Evolutionary conservation across 2,797 vertebrate species (phyloP), one percentile per base, ranked within the genome.

Genomic region (Leucoraja ocellata): DNA sequence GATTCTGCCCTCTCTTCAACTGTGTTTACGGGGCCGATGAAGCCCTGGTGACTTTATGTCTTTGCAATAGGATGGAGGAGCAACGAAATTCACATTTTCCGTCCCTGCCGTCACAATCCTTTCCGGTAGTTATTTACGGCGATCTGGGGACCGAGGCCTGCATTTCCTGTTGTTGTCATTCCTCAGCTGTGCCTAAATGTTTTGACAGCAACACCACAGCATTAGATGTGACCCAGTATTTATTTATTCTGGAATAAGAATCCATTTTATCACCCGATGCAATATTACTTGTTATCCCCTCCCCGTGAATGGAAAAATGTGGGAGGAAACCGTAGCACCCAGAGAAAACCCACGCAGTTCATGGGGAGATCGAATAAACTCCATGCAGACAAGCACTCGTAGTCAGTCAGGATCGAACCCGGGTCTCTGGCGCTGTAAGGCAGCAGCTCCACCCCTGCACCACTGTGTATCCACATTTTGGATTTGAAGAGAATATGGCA

Each of bases 131-230:
- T n/a, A 32, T 14, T 25, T 58, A 9, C 2, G 28, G 81, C 54
- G 58, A 61, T 28, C 54, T 28, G 10, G 71, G 23, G 9, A 28
- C 0, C 21, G 2, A 83, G 84, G 32, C n/a, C 21, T 88, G 28
- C 6, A 88, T 65, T 88, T 88, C 84, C 80, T 83, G 46, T 58
- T 83, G 80, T 83, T n/a, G 61, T 36, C 83, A 65, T 32, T 13
- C 16, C 58, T 88, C 5, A 32, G 61, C 39, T 23, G 46, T 8
- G 84, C 3, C 36, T 18, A 14, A n/a, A 88, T 16, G 61, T 65
- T 32, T 65, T 88, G 13, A 88, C 83, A 86, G 83, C n/a, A 16
- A 0, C 83, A 58, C 58, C 58, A 65, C 14, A 16, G n/a, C 61
- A 32, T 65, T 36, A 88, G 63, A 32, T 65, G n/a, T 32, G 61